Conservation (phyloP, 2,113 vertebrate genomes). For the Acrocephalus kingi region DNA sequence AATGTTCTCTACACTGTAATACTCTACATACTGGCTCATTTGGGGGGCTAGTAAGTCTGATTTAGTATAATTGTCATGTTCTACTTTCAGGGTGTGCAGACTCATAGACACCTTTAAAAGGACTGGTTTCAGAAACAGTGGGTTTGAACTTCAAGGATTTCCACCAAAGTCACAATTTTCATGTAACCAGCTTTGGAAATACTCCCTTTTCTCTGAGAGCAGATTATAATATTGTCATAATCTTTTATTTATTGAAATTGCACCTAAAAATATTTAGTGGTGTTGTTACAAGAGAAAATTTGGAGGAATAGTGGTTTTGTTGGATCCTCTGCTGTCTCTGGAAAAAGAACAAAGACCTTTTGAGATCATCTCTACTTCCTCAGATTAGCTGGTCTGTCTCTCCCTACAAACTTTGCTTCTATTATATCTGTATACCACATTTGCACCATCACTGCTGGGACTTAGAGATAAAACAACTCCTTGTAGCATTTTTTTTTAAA, state of each 20-base stretch:
- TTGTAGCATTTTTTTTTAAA: not conserved
- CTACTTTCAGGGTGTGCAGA: not conserved
- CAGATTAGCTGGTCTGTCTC: not conserved
- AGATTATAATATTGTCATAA: not conserved
- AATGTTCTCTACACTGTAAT: not conserved
- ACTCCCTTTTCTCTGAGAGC: not conserved
- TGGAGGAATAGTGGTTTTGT: not conserved
- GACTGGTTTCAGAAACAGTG: not conserved
- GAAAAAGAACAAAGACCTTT: not conserved
- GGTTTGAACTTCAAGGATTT: not conserved
- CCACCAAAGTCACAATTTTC: not conserved
- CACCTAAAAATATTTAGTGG: not conserved
- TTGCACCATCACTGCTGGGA: not conserved
- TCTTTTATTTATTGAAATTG: not conserved
- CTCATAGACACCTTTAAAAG: not conserved
- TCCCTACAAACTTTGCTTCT: not conserved
- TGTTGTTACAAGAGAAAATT: not conserved
- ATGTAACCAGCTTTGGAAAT: not conserved
- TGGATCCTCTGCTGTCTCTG: not conserved
- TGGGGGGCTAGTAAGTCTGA: not conserved
- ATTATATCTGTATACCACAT: not conserved
- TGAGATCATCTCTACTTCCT: not conserved
- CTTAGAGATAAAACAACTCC: not conserved
- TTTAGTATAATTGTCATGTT: not conserved
- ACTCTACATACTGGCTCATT: not conserved